Conservation (phyloP, 2,797 vertebrate species). For the Acanthis flammea region DNA sequence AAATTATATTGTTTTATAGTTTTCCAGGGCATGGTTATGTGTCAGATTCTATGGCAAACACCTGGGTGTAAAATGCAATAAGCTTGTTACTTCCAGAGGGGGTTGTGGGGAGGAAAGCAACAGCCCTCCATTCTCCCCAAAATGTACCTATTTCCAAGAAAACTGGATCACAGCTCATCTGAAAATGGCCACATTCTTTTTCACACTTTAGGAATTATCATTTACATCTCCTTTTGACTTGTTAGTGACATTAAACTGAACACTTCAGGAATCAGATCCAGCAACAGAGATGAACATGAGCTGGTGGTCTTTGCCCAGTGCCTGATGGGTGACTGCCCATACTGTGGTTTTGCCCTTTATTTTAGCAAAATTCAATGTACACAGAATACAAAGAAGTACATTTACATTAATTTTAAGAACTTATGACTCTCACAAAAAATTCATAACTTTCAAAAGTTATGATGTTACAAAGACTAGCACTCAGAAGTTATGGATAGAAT, state of each 20-base stretch:
- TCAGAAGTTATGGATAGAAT: not conserved
- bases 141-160: slow-evolving; percentile 39
- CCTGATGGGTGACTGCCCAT: not conserved
- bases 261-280: not conserved
- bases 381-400: not conserved
- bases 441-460: not conserved
- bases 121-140: not conserved
- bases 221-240: not conserved
- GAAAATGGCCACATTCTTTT: slow-evolving; percentile 32
- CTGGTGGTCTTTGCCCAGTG: not conserved
- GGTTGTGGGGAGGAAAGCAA: slow-evolving; percentile 15
- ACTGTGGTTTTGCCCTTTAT: not conserved
- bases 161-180: slow-evolving; percentile 50
- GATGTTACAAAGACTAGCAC: not conserved
- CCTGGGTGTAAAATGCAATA: slow-evolving; percentile 78
- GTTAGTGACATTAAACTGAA: slow-evolving; percentile 13
- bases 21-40: slow-evolving; percentile 80
- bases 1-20: slow-evolving; percentile 83
- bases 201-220: slow-evolving; percentile 31
- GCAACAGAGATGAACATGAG: not conserved
- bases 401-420: not conserved
- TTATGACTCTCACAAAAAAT: not conserved
- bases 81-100: slow-evolving; percentile 70
- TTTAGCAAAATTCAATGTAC: not conserved
- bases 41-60: slow-evolving; percentile 81